These are phyloP conservation scores for Noctuana brunneofusca DNA, from an alignment of 2,888 invertebrate species.

Conservation along the genomic window DNA sequence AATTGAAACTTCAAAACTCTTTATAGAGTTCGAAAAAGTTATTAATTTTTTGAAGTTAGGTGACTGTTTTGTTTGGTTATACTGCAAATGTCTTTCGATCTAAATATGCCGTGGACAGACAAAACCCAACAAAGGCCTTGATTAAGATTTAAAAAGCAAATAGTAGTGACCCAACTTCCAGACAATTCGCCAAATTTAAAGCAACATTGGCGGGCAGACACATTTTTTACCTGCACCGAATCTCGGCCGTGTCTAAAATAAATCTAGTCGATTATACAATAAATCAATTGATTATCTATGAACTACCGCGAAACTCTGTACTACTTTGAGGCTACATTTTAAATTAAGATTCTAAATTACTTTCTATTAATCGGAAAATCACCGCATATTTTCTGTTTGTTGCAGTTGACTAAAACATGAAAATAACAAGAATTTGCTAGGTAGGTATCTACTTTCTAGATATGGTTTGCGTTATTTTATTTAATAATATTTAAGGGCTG, in stretches of 20 bases:
- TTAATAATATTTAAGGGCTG: too few relatives aligned
- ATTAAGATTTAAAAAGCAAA: not conserved
- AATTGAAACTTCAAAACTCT: not conserved
- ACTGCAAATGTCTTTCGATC: not conserved
- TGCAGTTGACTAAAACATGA: not conserved
- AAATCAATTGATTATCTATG: slow-evolving; percentile 45
- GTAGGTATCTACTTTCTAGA: not conserved
- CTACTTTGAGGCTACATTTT: not conserved
- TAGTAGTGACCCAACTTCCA: not conserved
- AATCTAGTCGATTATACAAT: slow-evolving; percentile 61
- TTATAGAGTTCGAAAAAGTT: too few relatives aligned
- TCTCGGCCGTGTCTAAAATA: slow-evolving; percentile 51
- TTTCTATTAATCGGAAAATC: slow-evolving; percentile 5
- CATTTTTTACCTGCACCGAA: slow-evolving; percentile 49
- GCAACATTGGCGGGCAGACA: not conserved
- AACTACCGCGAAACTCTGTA: slow-evolving; percentile 33
- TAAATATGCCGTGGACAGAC: not conserved
- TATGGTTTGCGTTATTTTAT: not conserved
- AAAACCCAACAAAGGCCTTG: not conserved
- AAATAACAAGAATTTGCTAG: not conserved
- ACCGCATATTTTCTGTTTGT: not conserved
- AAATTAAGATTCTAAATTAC: slow-evolving; percentile 14
- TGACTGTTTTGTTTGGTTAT: not conserved
- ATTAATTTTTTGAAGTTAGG: not conserved
- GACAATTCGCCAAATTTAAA: slow-evolving; percentile 1